phyloP scores from a whole-genome alignment of 2,888 invertebrate genomes.

The Leucania comma region DNA sequence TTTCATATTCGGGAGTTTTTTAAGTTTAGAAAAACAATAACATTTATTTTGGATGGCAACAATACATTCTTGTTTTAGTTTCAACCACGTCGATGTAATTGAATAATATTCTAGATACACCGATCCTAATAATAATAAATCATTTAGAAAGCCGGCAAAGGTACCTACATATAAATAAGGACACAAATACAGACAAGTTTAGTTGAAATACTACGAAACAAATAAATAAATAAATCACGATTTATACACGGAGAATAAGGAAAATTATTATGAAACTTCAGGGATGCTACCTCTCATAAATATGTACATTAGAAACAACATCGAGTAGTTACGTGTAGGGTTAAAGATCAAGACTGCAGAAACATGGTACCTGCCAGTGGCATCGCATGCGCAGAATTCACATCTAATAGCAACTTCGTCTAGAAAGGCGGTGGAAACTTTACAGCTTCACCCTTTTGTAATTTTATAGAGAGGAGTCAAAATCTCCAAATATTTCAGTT shows the following conservation, averaged over 20 bases:
- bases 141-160: background rate
- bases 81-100: background rate
- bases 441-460: background rate
- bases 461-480: background rate
- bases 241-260: conserved; percentile 20
- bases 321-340: conserved; percentile 37
- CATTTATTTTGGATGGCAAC: background rate
- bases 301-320: conserved; percentile 35
- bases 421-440: background rate
- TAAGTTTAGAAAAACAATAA: background rate
- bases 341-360: conserved; percentile 56
- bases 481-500: background rate
- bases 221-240: conserved; percentile 36
- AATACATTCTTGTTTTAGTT: background rate
- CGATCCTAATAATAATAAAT: background rate
- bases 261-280: conserved; percentile 41
- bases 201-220: conserved; percentile 15
- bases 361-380: conserved; percentile 20
- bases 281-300: conserved; percentile 40
- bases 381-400: conserved; percentile 19
- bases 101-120: background rate
- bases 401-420: conserved; percentile 13
- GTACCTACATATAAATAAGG: background rate
- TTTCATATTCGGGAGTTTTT: conserved; percentile 5
- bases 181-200: background rate